phyloP scores from a whole-genome alignment of 2,888 invertebrate genomes.

The Mactromeris polynyma region DNA sequence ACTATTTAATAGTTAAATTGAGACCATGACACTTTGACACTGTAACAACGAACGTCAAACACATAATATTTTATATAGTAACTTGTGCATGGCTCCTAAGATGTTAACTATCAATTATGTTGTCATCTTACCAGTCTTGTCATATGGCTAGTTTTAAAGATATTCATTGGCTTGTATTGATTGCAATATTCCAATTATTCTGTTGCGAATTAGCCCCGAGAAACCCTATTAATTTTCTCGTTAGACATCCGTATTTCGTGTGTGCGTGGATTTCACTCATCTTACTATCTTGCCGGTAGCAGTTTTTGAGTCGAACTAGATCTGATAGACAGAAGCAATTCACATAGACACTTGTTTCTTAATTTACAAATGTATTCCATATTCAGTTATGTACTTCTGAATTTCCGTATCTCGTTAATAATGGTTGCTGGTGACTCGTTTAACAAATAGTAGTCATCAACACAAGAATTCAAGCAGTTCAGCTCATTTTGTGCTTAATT shows the following conservation, averaged over 20 bases:
- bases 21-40: too few species aligned
- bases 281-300: not conserved
- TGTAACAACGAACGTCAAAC: too few species aligned
- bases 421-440: not conserved
- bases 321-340: not conserved
- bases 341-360: too few species aligned
- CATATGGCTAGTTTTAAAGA: not conserved
- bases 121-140: not conserved
- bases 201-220: not conserved
- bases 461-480: not conserved
- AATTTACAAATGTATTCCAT: not conserved
- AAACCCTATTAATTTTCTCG: not conserved
- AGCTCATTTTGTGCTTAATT: not conserved
- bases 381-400: not conserved
- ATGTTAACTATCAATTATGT: not conserved
- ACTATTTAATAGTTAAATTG: too few species aligned
- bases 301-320: not conserved
- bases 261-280: not conserved
- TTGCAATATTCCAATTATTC: not conserved
- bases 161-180: conserved; percentile 6
- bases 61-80: too few species aligned
- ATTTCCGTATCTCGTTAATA: not conserved
- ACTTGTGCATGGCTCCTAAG: not conserved
- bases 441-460: not conserved
- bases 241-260: not conserved